Conservation (phyloP, 2,113 vertebrate species). For the Mastomys natalensis region DNA sequence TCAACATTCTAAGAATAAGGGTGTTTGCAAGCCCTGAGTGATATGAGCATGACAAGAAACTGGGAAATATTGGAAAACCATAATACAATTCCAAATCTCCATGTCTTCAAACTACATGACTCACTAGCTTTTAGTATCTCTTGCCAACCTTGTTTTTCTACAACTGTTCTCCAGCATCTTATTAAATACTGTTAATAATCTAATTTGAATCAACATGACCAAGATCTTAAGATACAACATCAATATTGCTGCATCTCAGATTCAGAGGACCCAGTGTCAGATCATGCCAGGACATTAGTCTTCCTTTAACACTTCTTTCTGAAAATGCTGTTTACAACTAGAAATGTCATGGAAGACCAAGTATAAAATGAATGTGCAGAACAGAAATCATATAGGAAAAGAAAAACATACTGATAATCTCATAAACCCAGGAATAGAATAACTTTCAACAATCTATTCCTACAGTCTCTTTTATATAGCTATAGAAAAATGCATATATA, state of each 20-base stretch:
- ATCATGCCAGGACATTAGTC: neutral
- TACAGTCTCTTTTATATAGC: neutral
- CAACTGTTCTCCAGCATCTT: neutral
- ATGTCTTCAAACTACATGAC: neutral
- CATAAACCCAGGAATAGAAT: neutral
- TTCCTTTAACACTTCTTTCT: neutral
- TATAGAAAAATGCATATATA: neutral
- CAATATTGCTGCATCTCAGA: neutral
- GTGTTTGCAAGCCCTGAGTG: neutral
- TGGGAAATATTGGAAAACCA: constrained; percentile 4
- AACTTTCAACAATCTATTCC: neutral
- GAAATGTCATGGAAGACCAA: neutral
- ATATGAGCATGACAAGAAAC: neutral
- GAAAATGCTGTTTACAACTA: neutral
- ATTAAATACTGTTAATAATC: constrained; percentile 27
- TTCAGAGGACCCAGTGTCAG: neutral
- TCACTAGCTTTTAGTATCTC: constrained; percentile 12
- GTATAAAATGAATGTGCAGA: neutral
- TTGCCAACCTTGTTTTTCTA: neutral
- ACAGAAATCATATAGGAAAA: neutral
- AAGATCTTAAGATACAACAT: neutral
- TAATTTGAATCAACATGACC: constrained; percentile 44
- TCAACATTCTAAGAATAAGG: neutral
- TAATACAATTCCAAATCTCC: constrained; percentile 42
- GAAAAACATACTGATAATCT: neutral